Evolutionary conservation across 2,113 vertebrate species (phyloP), one percentile per base, ranked within the genome.

Genomic region (Lepus americanus): DNA sequence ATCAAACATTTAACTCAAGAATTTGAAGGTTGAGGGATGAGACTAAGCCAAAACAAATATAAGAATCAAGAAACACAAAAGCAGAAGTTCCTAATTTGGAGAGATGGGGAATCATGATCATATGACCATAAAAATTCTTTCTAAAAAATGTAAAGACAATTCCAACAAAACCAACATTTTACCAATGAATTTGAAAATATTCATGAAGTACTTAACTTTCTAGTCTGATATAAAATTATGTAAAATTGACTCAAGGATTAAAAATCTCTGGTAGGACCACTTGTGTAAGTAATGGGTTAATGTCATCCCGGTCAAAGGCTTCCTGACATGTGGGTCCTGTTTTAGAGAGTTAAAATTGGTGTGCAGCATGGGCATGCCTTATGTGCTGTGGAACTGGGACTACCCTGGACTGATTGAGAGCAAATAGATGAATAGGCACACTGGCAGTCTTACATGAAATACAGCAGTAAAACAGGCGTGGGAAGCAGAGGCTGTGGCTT

Each of bases 111-210:
- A 44, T n/a, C 27, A 61, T 59, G 25, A 49, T 27, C n/a, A 79
- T 87, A 83, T 91, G 70, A n/a, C 4, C 53, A 89, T 31, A 61
- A 82, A 39, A 72, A 14, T 53, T 20, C 39, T 76, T 73, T 85
- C 27, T 70, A 55, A 36, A 53, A 49, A 76, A 77, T 84, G 77
- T 59, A 89, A 49, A 80, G 12, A 73, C 8, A 69, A 53, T 69
- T 19, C 39, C 74, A 67, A 16, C 49, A 63, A 96, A 92, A 80
- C 31, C 16, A 59, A 66, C 16, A 23, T 89, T 90, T 95, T 90
- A 55, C 36, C 78, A 83, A 33, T 55, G 53, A 77, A 63, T 72
- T 91, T 82, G 69, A 83, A 94, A 72, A 64, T 78, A 36, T 12
- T 64, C 22, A 49, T 83, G 17, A 55, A 78, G 78, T 73, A 17